These are phyloP conservation scores for Serranochromis macrocephalus DNA, from an alignment of 2,113 vertebrate genomes.

Conservation along the genomic window DNA sequence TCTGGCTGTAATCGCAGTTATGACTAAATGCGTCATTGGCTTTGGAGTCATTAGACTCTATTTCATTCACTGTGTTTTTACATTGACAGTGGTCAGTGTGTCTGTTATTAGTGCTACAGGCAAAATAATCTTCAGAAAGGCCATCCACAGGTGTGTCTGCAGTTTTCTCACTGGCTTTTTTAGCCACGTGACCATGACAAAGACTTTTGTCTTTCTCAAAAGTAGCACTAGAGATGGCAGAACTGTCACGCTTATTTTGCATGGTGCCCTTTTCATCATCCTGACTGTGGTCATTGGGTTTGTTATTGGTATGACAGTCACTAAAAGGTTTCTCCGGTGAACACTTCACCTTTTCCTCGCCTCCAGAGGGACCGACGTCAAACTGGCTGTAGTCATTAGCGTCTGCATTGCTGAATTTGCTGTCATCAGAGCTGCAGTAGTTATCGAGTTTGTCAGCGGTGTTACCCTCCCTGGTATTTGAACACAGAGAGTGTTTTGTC, in stretches of 20 bases:
- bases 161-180: background rate
- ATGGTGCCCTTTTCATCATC: background rate
- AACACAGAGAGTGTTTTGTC: background rate
- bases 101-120: background rate
- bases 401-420: background rate
- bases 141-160: background rate
- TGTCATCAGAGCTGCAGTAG: background rate
- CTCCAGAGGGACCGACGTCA: background rate
- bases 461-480: background rate
- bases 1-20: background rate
- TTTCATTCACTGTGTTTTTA: background rate
- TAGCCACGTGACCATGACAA: background rate
- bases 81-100: background rate
- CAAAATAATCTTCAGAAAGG: background rate
- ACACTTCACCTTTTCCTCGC: background rate
- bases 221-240: accelerated
- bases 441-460: background rate
- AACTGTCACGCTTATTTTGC: background rate
- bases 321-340: background rate
- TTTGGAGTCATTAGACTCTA: background rate
- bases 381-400: background rate
- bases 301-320: background rate
- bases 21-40: background rate
- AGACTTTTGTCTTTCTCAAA: background rate
- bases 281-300: background rate